These are phyloP conservation scores for Bostrychus sinensis DNA, from an alignment of 2,113 vertebrate genomes.

Conservation along the genomic window DNA sequence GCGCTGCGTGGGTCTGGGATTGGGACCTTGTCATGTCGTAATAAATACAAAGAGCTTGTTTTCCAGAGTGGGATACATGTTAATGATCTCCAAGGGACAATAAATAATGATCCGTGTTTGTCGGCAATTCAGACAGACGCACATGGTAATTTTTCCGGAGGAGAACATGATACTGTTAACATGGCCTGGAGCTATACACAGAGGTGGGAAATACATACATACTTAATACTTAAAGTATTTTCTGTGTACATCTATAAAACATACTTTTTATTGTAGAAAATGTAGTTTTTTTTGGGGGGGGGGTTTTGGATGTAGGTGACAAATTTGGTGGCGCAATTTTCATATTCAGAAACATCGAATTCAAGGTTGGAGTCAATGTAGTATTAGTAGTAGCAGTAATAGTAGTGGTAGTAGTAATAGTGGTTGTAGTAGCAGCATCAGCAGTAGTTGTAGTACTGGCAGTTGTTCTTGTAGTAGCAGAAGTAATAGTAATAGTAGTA, in stretches of 20 bases:
- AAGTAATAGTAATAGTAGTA: not conserved
- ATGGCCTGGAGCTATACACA: conserved; percentile 31
- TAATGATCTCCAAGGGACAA: conserved; percentile 17
- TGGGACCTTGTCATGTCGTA: conserved; percentile 10
- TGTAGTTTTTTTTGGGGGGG: too few species aligned
- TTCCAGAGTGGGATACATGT: conserved; percentile 15
- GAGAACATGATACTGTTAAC: conserved; percentile 18
- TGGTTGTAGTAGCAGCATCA: not conserved
- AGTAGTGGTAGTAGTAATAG: too few species aligned
- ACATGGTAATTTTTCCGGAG: conserved; percentile 21
- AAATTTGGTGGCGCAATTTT: too few species aligned
- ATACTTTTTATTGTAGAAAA: too few species aligned
- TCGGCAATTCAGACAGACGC: not conserved
- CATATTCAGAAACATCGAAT: too few species aligned
- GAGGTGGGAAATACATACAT: conserved; percentile 21
- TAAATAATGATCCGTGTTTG: conserved; percentile 19
- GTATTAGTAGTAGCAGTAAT: too few species aligned
- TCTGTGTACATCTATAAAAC: too few species aligned
- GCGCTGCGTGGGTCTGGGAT: not conserved
- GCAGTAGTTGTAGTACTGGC: not conserved
- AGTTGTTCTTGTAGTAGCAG: too few species aligned
- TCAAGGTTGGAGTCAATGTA: too few species aligned
- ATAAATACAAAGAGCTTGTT: conserved; percentile 20
- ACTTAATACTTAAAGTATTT: too few species aligned
- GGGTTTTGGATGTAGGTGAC: too few species aligned